Percentiles rank a stretch among this genome's conserved stretches.
These are phyloP conservation scores for Coracopsis vasa DNA, from an alignment of 2,113 vertebrate genomes.

Conservation along the genomic window DNA sequence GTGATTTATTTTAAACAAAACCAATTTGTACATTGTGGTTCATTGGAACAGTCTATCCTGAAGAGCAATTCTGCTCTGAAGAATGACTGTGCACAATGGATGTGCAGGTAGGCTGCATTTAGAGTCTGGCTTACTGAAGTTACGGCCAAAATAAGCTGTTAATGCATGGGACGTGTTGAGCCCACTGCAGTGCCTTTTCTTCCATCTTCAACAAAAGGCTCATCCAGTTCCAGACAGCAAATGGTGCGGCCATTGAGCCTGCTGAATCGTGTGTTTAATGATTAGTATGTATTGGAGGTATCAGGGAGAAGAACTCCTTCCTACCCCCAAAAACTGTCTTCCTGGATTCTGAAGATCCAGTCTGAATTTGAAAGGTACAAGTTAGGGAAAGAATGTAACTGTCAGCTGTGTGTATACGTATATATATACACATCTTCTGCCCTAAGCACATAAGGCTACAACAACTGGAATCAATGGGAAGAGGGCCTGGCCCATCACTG, in stretches of 20 bases:
- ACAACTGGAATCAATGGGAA: background rate
- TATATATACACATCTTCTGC: rapidly evolving
- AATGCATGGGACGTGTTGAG: rapidly evolving
- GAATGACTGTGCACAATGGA: background rate
- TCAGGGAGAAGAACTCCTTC: background rate
- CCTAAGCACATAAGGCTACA: background rate
- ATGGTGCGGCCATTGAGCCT: background rate
- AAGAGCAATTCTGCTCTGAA: background rate
- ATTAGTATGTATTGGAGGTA: background rate
- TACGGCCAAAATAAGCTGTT: background rate
- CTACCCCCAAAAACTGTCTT: background rate
- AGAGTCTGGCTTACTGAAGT: background rate
- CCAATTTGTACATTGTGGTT: background rate
- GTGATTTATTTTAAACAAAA: background rate
- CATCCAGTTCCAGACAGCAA: background rate
- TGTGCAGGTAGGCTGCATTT: background rate
- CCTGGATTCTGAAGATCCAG: background rate
- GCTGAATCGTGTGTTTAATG: background rate
- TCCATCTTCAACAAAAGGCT: background rate
- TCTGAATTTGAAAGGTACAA: background rate
- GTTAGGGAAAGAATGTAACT: rapidly evolving
- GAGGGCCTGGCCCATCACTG: background rate
- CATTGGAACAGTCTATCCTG: background rate
- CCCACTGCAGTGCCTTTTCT: background rate
- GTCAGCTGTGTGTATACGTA: background rate